Percentiles rank a stretch among this genome's conserved stretches.
Conservation (phyloP, 2,797 vertebrate genomes). For the Aplochiton taeniatus region DNA sequence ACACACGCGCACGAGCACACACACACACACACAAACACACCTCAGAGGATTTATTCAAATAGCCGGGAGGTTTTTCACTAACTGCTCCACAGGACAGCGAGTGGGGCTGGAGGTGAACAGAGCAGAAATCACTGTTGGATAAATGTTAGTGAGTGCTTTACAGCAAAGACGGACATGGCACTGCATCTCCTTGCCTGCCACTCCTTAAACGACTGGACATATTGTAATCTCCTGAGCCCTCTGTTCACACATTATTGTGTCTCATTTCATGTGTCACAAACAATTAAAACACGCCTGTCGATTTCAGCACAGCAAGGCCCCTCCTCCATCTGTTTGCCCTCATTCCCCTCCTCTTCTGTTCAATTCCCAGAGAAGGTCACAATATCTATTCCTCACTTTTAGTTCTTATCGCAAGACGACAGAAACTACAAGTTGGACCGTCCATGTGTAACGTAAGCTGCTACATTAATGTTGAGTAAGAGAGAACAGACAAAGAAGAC, state of each 20-base stretch:
- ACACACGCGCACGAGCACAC: neutral
- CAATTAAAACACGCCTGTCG: slow-evolving; percentile 57
- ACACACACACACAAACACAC: slow-evolving; percentile 32
- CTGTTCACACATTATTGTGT: slow-evolving; percentile 77
- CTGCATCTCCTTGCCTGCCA: slow-evolving; percentile 17
- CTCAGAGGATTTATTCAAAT: slow-evolving; percentile 75
- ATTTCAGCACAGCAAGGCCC: slow-evolving; percentile 30
- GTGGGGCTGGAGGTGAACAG: slow-evolving; percentile 53
- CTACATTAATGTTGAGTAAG: slow-evolving; percentile 54
- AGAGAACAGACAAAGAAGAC: slow-evolving; percentile 42
- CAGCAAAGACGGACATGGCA: slow-evolving; percentile 36
- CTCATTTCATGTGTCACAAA: slow-evolving; percentile 62
- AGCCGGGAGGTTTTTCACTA: slow-evolving; percentile 75
- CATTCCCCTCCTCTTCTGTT: slow-evolving; percentile 20
- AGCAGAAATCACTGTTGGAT: slow-evolving; percentile 57
- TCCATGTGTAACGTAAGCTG: slow-evolving; percentile 61
- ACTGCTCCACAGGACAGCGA: slow-evolving; percentile 48
- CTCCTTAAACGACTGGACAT: slow-evolving; percentile 54
- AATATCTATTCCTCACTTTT: slow-evolving; percentile 65
- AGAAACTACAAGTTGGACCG: slow-evolving; percentile 67
- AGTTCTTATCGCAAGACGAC: slow-evolving; percentile 61
- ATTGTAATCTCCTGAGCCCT: slow-evolving; percentile 69
- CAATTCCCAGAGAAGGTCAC: slow-evolving; percentile 59
- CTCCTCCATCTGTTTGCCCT: slow-evolving; percentile 5
- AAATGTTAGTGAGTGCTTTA: slow-evolving; percentile 60